Conservation (phyloP, 1,140 invertebrate genomes). For the Anastrepha ludens region DNA sequence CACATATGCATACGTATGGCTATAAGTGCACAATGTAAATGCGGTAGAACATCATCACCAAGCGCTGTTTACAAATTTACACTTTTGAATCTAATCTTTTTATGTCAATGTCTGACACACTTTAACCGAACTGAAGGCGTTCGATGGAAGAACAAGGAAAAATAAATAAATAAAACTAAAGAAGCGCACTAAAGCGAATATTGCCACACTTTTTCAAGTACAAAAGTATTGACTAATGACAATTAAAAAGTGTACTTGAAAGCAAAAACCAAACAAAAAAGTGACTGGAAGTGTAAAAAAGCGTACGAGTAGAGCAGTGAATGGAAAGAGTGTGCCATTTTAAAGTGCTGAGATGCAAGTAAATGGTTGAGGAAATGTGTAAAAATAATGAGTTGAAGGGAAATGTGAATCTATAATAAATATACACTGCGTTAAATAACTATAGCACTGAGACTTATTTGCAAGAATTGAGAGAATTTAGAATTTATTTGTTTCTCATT, state of each 20-base stretch:
- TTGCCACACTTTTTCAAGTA: slow-evolving; percentile 40
- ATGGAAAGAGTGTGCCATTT: background rate
- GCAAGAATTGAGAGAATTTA: too few species aligned
- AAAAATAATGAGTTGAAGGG: background rate
- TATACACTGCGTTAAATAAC: background rate
- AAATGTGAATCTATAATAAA: too few species aligned
- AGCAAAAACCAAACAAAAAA: background rate
- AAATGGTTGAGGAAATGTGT: background rate
- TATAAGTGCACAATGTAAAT: background rate
- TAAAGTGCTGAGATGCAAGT: background rate
- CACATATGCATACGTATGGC: background rate
- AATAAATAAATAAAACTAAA: background rate
- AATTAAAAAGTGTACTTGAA: slow-evolving; percentile 48
- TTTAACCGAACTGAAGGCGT: slow-evolving; percentile 30
- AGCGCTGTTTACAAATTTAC: background rate
- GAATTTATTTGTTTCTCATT: too few species aligned
- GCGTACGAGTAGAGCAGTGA: background rate
- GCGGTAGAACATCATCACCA: background rate
- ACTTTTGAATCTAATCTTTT: slow-evolving; percentile 47
- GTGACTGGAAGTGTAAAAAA: background rate
- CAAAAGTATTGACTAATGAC: slow-evolving; percentile 28
- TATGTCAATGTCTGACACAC: slow-evolving; percentile 51
- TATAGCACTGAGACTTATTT: too few species aligned
- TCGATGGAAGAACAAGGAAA: background rate
- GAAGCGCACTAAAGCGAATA: background rate